Evolutionary conservation across 2,888 invertebrate genomes (phyloP), one percentile per base, ranked within the genome.

Genomic region (Lithophane socia): DNA sequence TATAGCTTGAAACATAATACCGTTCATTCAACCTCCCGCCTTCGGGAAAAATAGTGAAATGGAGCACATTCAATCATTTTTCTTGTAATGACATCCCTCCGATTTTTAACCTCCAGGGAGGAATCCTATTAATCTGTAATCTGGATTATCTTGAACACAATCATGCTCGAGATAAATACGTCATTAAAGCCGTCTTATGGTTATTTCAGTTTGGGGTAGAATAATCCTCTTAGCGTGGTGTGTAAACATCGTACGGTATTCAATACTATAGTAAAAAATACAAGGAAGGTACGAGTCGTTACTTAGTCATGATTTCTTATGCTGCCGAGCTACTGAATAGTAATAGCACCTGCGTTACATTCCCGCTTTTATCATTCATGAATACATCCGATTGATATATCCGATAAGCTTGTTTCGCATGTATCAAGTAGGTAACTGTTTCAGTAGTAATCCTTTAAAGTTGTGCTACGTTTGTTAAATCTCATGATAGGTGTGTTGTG

Each of bases 71-170:
- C 79, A 75, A 81, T 83, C 73, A 73, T 63, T 86, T 80, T 54
- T 74, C 84, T 80, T 79, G 69, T 84, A 84, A 84, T 75, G 72
- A 67, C 64, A 80, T 82, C 68, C 56, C 72, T 86, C 85, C 86
- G 79, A 82, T 87, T 88, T 89, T 83, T 84, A 85, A 88, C 79
- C 82, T 83, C 70, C 29, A 70, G 74, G 72, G 84, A 83, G 80
- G 78, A 87, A 79, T 85, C 86, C 86, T 90, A 93, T 93, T 93
- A 92, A 92, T 92, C 88, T 88, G 85, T 92, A 93, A 94, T 94
- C 93, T 91, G 94, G 94, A 94, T 95, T 90, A 95, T 94, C 94
- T 91, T 74, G 83, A 87, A 92, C 88, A 91, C 92, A 93, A 94
- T 94, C 89, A 92, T 91, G 91, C 86, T 89, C 87, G 87, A 90